Percentiles rank a stretch among this genome's conserved stretches.
phyloP scores from a whole-genome alignment of 2,888 invertebrate species.

The Tyria jacobaeae region DNA sequence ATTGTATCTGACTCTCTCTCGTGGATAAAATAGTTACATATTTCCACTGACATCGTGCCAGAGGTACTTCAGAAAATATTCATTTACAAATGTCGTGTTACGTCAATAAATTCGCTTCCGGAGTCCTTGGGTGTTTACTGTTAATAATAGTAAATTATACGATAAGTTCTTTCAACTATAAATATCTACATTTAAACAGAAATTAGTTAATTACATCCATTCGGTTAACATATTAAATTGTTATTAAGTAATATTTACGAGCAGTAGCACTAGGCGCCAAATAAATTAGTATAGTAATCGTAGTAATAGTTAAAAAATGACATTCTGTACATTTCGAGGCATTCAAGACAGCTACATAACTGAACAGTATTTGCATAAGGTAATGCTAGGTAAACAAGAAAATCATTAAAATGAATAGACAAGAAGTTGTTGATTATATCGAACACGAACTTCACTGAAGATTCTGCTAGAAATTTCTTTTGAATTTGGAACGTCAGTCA shows the following conservation, averaged over 20 bases:
- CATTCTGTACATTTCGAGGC: no score
- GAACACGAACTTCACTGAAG: no score
- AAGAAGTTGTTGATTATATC: no score
- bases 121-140: constrained; percentile 30
- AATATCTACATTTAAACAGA: not conserved
- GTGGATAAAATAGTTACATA: constrained; percentile 13
- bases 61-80: constrained; percentile 33
- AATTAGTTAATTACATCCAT: not conserved
- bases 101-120: constrained; percentile 15
- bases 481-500: no score
- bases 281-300: no score
- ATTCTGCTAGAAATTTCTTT: no score
- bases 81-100: constrained; percentile 33
- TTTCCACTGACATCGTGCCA: constrained; percentile 12
- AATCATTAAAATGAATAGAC: no score
- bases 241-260: not conserved
- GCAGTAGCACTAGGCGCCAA: not conserved
- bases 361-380: no score
- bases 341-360: no score
- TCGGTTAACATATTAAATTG: not conserved
- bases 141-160: constrained; percentile 1
- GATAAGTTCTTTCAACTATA: not conserved
- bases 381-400: no score
- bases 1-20: not conserved
- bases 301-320: no score